Base-by-base conservation (phyloP, 2,888 invertebrate genomes). In the Pyrgus malvae region DNA sequence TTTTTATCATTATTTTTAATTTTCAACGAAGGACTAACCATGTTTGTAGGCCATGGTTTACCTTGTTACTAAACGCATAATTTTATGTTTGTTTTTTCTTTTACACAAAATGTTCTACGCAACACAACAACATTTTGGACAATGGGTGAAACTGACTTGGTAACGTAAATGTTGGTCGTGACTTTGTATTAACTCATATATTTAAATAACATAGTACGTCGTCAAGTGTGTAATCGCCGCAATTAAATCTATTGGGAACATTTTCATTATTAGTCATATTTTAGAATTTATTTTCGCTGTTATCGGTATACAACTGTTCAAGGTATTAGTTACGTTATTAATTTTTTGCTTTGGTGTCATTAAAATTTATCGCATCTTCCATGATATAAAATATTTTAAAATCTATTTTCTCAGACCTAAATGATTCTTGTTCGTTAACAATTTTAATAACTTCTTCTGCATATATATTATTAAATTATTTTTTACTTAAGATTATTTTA, bases 251-350 rank as follows among this genome's bases (percentile, higher is more conserved):
- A 98, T 98, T 91, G 98, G 99, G 84, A 99, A 99, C 93, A 99
- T 99, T 89, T 97, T 99, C 94, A 92, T 99, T 92, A 99, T 99
- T 91, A 99, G 98, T 88, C 97, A 98, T 92, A 96, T 99, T 89
- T 96, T 99, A 84, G 97, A 99, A 93, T 99, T 99, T 93, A 99
- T 99, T 98, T 99, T 99, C 91, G 98, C 99, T 91, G 99, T 99
- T 83, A 98, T 99, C 89, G 99, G 99, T 90, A 98, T 99, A 80
- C 99, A 99, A 91, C 94, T 99, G 73, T 99, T 99, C 92, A 99
- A 99, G 95, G 97, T 97, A 94, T 83, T 80, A 66, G 38, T 46
- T 50, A 37, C 17, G 17, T 50, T 40, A 21, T n/a, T n/a, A 40
- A 5, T 40, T 21, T 3, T 40, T 5, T n/a, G 38, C 21, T 40